These are phyloP conservation scores for Allacma fusca DNA, from an alignment of 2,888 invertebrate genomes.

Conservation along the genomic window DNA sequence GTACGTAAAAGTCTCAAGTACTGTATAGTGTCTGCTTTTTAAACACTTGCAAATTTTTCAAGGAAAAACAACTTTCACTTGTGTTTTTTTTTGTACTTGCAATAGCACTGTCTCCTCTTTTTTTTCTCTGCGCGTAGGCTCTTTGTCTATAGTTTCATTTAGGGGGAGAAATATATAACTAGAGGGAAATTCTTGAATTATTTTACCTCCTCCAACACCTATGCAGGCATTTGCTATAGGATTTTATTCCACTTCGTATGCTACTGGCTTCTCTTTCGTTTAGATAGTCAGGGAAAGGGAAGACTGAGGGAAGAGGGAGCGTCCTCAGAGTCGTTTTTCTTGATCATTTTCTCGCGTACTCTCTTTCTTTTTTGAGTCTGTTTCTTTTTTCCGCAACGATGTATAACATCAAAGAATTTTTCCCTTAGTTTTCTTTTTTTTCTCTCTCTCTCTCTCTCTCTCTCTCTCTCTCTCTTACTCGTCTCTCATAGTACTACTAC, in stretches of 20 bases:
- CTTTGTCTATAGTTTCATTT: too few relatives aligned
- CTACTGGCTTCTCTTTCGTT: background rate
- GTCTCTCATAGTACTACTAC: too few relatives aligned
- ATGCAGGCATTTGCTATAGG: background rate
- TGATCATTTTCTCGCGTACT: slow-evolving; percentile 2
- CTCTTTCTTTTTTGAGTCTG: background rate
- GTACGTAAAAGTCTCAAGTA: too few relatives aligned
- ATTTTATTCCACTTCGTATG: background rate
- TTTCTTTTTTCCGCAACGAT: background rate
- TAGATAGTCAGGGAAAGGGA: background rate
- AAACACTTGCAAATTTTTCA: slow-evolving; percentile 27
- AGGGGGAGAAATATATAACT: too few relatives aligned
- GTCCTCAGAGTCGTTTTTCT: background rate
- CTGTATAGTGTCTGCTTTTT: background rate
- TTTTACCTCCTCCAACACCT: too few relatives aligned
- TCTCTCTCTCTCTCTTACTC: background rate
- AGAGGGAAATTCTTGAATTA: too few relatives aligned
- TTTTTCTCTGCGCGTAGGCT: too few relatives aligned
- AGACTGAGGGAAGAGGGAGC: background rate
- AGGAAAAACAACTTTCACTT: background rate
- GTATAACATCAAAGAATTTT: slow-evolving; percentile 8
- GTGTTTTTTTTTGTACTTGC: background rate
- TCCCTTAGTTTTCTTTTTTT: too few relatives aligned
- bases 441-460: background rate
- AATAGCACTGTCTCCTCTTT: background rate